Base-by-base conservation (phyloP, 1,140 invertebrate species). In the Saxidomus purpurata region DNA sequence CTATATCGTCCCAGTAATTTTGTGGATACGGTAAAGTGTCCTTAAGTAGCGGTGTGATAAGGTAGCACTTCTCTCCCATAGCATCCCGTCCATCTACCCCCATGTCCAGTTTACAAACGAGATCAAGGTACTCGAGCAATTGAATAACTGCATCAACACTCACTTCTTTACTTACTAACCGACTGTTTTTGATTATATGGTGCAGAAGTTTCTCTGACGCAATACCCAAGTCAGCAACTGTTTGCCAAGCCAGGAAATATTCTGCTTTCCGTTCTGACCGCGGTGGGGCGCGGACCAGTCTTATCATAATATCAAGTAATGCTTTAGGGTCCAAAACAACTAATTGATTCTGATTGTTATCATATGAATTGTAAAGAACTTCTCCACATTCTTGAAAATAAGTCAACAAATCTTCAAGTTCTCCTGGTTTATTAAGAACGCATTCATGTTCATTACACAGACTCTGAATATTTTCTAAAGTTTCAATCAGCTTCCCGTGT, bases 321-420 rank as follows among this genome's bases (percentile, higher is more conserved):
- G 74, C 81, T 43, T 90, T 89, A 3, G 92, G 92, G 47, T 90
- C 90, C 22, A 93, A 69, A 13, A 93, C 90, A 22, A 93, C 89
- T n/a, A 93, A 38, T 38, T 88, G 84, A 31, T 89, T 89, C 81
- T 91, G 89, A 47, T 90, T 88, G 47, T 91, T 92, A 69, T 91
- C 90, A 38, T 91, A 88, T 17, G 87, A 69, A 55, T 90, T 91
- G 71, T 92, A 93, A 17, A 93, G 80, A 15, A 92, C 83, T 87
- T 93, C 92, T 34, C 92, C 92, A 55, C 79, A 69, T 31, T 86
- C 79, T 22, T 83, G 76, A 63, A 93, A 93, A 31, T 90, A 90
- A 22, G 63, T 38, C 63, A 93, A 67, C 63, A 93, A 61, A 55
- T 92, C 90, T 76, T 92, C 90, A 13, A 93, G 59, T 28, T 93